Evolutionary conservation across 2,888 invertebrate genomes (phyloP).

Genomic region (Silvanus unidentatus): DNA sequence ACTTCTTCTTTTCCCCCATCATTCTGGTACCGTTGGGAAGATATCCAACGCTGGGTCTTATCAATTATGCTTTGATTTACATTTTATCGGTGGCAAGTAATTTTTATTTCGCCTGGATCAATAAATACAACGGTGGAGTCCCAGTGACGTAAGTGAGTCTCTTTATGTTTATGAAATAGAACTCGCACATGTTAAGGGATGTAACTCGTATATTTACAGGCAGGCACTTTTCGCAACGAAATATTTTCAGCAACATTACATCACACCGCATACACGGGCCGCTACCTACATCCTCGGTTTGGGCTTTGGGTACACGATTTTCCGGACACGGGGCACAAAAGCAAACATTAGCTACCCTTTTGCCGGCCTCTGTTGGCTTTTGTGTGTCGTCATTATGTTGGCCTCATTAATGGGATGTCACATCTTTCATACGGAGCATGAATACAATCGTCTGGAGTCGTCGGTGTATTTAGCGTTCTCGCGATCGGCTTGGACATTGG

Average conservation of each 20-base stretch:
- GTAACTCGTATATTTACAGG: too few species aligned
- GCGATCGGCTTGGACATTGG: constrained; percentile 47
- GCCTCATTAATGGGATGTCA: constrained; percentile 32
- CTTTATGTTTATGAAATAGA: too few species aligned
- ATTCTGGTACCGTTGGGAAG: constrained; percentile 43
- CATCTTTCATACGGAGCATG: constrained; percentile 34
- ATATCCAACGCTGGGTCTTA: constrained; percentile 38
- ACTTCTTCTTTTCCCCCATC: constrained; percentile 45
- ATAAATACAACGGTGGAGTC: constrained; percentile 36
- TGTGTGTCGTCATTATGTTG: constrained; percentile 24
- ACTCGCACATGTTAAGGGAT: too few species aligned
- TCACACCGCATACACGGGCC: constrained; percentile 38
- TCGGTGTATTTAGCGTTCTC: constrained; percentile 43
- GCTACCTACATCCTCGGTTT: constrained; percentile 41
- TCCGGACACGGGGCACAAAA: constrained; percentile 26
- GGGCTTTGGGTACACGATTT: constrained; percentile 32
- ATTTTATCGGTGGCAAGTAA: constrained; percentile 35
- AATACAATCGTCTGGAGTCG: constrained; percentile 36
- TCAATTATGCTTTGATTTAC: constrained; percentile 30
- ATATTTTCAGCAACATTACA: constrained; percentile 35
- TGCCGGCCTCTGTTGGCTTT: constrained; percentile 25
- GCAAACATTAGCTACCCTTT: constrained; percentile 18
- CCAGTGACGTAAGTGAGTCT: constrained; percentile 43
- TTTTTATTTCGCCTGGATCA: constrained; percentile 38
- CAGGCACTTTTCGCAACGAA: constrained; percentile 24